phyloP scores from a whole-genome alignment of 2,888 invertebrate species.

The Eledona agricola region DNA sequence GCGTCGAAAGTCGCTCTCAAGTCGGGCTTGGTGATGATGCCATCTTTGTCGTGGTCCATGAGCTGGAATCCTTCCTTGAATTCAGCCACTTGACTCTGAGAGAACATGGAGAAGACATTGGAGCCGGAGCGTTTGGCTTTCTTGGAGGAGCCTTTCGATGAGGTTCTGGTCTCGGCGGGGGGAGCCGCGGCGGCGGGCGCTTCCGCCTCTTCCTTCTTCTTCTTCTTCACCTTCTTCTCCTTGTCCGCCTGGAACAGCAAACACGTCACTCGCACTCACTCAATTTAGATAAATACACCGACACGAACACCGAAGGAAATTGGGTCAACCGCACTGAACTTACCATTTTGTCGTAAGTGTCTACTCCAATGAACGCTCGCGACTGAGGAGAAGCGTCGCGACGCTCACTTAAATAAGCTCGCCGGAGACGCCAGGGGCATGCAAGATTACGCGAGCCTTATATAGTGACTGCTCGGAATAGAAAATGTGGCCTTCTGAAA shows the following conservation, averaged over 20 bases:
- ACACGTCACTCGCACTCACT: conserved; percentile 22
- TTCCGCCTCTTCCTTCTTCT: conserved; percentile 81
- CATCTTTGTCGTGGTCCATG: conserved; percentile 95
- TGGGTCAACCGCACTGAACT: conserved; percentile 43
- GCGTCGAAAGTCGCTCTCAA: conserved; percentile 91
- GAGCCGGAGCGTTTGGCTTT: conserved; percentile 90
- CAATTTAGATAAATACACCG: not conserved
- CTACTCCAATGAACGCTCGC: conserved; percentile 57
- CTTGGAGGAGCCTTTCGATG: conserved; percentile 83
- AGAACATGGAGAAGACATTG: conserved; percentile 97
- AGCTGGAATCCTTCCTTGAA: conserved; percentile 96
- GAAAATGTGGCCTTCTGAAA: conserved; percentile 40
- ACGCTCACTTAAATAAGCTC: conserved; percentile 57
- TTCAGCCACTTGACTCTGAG: conserved; percentile 94
- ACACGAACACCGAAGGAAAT: conserved; percentile 9
- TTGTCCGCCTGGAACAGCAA: conserved; percentile 79
- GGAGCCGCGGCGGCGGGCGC: conserved; percentile 77
- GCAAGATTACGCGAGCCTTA: conserved; percentile 52
- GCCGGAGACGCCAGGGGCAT: conserved; percentile 43
- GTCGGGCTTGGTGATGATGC: conserved; percentile 80
- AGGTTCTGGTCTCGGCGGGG: conserved; percentile 75
- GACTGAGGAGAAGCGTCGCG: conserved; percentile 49
- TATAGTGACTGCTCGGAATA: conserved; percentile 56
- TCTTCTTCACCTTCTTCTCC: conserved; percentile 92
- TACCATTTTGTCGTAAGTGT: conserved; percentile 58